Conservation (phyloP, 2,113 vertebrate species). For the Phyllopteryx taeniolatus region DNA sequence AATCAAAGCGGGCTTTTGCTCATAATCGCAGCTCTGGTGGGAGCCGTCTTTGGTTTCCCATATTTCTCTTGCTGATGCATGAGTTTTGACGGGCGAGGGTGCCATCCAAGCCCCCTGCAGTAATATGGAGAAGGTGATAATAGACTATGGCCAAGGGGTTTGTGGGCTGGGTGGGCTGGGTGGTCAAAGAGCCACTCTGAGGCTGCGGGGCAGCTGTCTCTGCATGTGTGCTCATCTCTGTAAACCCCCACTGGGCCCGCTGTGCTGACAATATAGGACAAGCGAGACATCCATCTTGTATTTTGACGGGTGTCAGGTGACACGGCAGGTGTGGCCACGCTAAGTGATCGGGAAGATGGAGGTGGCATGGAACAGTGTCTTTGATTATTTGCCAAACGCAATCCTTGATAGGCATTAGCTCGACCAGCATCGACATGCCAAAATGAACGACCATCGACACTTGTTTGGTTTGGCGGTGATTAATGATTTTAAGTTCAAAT, state of each 20-base stretch:
- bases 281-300: constrained; percentile 26
- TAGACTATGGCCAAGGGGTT: constrained; percentile 30
- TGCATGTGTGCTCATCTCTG: constrained; percentile 29
- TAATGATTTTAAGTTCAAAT: background rate
- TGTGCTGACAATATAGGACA: constrained; percentile 48
- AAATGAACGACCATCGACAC: constrained; percentile 37
- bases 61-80: constrained; percentile 41
- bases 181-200: constrained; percentile 43
- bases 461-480: constrained; percentile 11
- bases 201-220: constrained; percentile 43
- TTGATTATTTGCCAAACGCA: constrained; percentile 30
- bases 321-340: constrained; percentile 18
- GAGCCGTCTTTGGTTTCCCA: constrained; percentile 42
- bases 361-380: constrained; percentile 12
- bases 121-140: constrained; percentile 65
- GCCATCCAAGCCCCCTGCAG: constrained; percentile 21
- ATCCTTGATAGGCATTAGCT: constrained; percentile 35
- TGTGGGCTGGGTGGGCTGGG: background rate
- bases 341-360: constrained; percentile 21
- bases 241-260: constrained; percentile 1
- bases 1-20: constrained; percentile 30
- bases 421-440: constrained; percentile 14
- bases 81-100: constrained; percentile 8
- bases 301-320: constrained; percentile 37
- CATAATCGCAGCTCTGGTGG: constrained; percentile 27